Base-by-base conservation (phyloP, 2,888 invertebrate genomes). In the Lagria hirta region DNA sequence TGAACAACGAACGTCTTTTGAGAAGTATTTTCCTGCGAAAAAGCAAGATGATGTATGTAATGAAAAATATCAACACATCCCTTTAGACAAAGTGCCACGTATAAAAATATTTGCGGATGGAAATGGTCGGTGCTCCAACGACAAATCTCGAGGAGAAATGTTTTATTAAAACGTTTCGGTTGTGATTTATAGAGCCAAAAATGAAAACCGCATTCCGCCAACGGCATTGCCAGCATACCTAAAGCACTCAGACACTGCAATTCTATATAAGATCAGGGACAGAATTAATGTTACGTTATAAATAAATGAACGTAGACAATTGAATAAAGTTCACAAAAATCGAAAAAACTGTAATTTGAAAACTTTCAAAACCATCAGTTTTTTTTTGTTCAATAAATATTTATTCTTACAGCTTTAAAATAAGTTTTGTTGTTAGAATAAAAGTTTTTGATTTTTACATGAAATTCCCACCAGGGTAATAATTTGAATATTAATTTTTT, bases 111-210 rank as follows among this genome's bases (percentile, higher is more conserved):
- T 68, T 67, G 68, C 63, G 66, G 64, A 62, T 62, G 67, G 64
- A 67, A 69, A 67, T 64, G 62, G 64, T 54, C 61, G 64, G 62
- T 27, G 40, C 36, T 24, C 29, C 36, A 26, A 8, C 35, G 46
- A 38, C 46, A 45, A 45, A 40, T 45, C 40, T 35, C 18, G 23
- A 24, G 27, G 21, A 28, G 41, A 35, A 59, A 62, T 65, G 67
- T 70, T 70, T 68, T 69, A 70, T 70, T 70, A 70, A 70, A 70
- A 64, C 67, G 61, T 65, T 68, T 66, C 60, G 55, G 49, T 57
- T 57, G 64, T 70, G 70, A 70, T 70, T 69, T 70, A 70, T 70
- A 59, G 61, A 62, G 57, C 64, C 56, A 67, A 69, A 69, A 69
- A 70, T 69, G 69, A 69, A 70, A 68, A 57, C 64, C 60, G 61